Evolutionary conservation across 2,797 vertebrate genomes (phyloP), one percentile per base, ranked within the genome.

Genomic region (Glyptemys insculpta): DNA sequence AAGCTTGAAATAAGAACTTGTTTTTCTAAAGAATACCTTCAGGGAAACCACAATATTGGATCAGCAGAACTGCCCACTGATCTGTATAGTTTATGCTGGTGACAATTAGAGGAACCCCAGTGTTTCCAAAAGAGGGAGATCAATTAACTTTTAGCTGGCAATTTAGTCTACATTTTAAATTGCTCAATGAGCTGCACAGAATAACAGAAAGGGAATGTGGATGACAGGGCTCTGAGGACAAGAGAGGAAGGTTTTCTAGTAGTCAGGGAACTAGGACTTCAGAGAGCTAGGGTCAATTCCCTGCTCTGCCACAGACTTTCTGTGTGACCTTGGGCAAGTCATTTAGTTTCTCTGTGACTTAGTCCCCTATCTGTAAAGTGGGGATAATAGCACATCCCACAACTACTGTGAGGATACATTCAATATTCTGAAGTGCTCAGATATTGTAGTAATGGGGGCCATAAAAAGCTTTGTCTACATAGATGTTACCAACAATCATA

Each of bases 1-100:
- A 21, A 85, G 44, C n/a, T 72, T 56, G 62, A 91, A 95, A 72
- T 31, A 85, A 82, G 59, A 96, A 85, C 34, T 23, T 91, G 62
- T 52, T 89, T 92, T 91, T 91, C 81, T 37, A 72, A 90, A 21
- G 57, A 90, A 88, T 41, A 34, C 34, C 56, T 62, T 86, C 14
- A 76, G 85, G 84, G 49, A 84, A 89, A 85, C 19, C 11, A 16
- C 84, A 50, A 76, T 16, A 44, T 16, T 31, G 44, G 74, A 76
- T 44, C 1, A 78, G 53, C 65, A 82, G 79, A 95, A 79, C 34
- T 90, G 37, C 44, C 76, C 65, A 86, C 44, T 72, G 21, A 57
- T 81, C 29, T 79, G 25, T 7, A 83, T 19, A 91, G 68, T 83
- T 12, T 25, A 56, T 5, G 19, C 23, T 65, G 44, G 9, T 49